Percentiles rank a stretch among this genome's conserved stretches.
Conservation (phyloP, 2,797 vertebrate species). For the Eptatretus atami region DNA sequence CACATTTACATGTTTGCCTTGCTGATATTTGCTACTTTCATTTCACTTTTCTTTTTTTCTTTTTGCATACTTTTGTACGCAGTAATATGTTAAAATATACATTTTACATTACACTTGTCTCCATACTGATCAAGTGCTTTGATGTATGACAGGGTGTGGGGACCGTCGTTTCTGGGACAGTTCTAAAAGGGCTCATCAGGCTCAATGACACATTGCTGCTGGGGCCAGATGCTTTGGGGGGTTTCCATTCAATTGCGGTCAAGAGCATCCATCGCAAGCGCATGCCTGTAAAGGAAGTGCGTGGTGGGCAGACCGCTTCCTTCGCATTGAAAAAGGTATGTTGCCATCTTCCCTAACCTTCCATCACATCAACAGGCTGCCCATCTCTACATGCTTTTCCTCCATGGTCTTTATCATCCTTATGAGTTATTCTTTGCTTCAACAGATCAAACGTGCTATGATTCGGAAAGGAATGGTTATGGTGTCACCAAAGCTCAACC, state of each 20-base stretch:
- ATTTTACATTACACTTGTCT: no score
- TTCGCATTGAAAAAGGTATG: slow-evolving; percentile 93
- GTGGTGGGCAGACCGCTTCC: slow-evolving; percentile 83
- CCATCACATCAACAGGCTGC: background rate
- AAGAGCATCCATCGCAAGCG: slow-evolving; percentile 95
- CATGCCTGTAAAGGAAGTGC: slow-evolving; percentile 89
- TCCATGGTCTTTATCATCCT: no score
- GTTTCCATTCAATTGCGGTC: slow-evolving; percentile 70
- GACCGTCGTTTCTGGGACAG: slow-evolving; percentile 86
- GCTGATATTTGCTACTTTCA: no score
- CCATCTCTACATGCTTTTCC: background rate
- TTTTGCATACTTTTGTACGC: no score
- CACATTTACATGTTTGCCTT: no score
- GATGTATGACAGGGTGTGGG: slow-evolving; percentile 40
- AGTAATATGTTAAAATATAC: no score
- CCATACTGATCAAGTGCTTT: no score
- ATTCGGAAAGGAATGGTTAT: slow-evolving; percentile 94
- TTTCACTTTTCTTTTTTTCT: no score
- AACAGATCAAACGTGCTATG: slow-evolving; percentile 69
- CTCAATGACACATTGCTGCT: slow-evolving; percentile 78
- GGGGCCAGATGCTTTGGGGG: slow-evolving; percentile 71
- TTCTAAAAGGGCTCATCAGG: slow-evolving; percentile 64
- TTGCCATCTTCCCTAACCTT: background rate
- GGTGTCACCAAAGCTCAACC: slow-evolving; percentile 57
- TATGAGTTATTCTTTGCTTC: slow-evolving; percentile 4